Percentiles rank a stretch among this genome's conserved stretches.
phyloP scores from a whole-genome alignment of 2,888 invertebrate species.

The Amblyjoppa fuscipennis region DNA sequence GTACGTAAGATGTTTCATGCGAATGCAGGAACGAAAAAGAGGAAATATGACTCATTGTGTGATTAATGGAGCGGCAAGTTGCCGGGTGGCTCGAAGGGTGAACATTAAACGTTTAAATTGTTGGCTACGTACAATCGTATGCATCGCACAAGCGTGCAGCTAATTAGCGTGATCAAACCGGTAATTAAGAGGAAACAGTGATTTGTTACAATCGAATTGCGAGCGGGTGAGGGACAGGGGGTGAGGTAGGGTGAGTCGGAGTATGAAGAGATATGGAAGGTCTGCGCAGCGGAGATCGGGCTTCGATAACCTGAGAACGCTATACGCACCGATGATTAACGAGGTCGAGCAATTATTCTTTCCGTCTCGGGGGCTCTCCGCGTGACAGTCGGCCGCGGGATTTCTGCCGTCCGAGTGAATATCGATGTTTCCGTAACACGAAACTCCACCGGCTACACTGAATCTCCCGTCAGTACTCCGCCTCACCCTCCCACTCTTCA shows the following conservation, averaged over 20 bases:
- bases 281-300: slow-evolving; percentile 52
- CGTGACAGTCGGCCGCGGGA: slow-evolving; percentile 35
- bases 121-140: slow-evolving; percentile 35
- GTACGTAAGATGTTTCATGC: slow-evolving; percentile 12
- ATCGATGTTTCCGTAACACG: slow-evolving; percentile 62
- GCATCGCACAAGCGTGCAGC: slow-evolving; percentile 46
- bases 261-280: slow-evolving; percentile 1
- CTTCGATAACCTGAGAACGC: slow-evolving; percentile 55
- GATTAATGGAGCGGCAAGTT: slow-evolving; percentile 9
- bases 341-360: slow-evolving; percentile 62
- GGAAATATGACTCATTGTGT: slow-evolving; percentile 2
- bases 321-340: slow-evolving; percentile 65
- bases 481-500: neutral
- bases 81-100: slow-evolving; percentile 39
- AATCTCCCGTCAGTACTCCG: neutral
- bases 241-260: neutral
- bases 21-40: neutral
- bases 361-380: slow-evolving; percentile 33
- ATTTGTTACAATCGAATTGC: slow-evolving; percentile 64
- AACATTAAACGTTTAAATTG: slow-evolving; percentile 57
- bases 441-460: slow-evolving; percentile 24
- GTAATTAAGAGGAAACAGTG: slow-evolving; percentile 68
- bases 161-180: slow-evolving; percentile 60
- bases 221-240: slow-evolving; percentile 6
- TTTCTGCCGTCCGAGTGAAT: slow-evolving; percentile 51